A percentile compares a stretch with the other conserved stretches of the same genome.
These are phyloP conservation scores for Drosophila busckii DNA, from an alignment of 1,140 invertebrate genomes.

Conservation along the genomic window DNA sequence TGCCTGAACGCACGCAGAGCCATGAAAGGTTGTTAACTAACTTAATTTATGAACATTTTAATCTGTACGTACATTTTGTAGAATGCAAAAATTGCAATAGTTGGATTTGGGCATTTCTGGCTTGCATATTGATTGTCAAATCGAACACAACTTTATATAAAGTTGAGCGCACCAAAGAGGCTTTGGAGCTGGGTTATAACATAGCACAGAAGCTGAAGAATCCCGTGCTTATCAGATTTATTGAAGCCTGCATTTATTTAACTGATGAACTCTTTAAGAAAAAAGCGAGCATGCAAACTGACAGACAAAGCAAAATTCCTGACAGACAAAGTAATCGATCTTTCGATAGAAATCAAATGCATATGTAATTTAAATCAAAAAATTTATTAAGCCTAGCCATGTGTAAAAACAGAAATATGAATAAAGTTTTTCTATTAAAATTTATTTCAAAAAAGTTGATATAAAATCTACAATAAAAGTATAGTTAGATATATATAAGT, in stretches of 20 bases:
- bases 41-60: not conserved
- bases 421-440: too few species aligned
- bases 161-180: slow-evolving; percentile 60
- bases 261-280: too few species aligned
- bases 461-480: too few species aligned
- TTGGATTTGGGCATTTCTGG: slow-evolving; percentile 54
- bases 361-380: too few species aligned
- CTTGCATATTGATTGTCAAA: slow-evolving; percentile 51
- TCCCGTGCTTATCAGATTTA: slow-evolving; percentile 9
- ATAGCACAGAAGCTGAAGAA: slow-evolving; percentile 30
- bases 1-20: slow-evolving; percentile 45
- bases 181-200: slow-evolving; percentile 37
- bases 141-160: slow-evolving; percentile 58
- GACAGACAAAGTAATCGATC: too few species aligned
- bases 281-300: too few species aligned
- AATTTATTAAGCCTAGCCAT: too few species aligned
- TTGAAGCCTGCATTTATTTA: slow-evolving; percentile 49
- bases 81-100: slow-evolving; percentile 50
- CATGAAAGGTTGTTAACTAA: slow-evolving; percentile 35
- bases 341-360: too few species aligned
- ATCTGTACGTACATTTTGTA: not conserved
- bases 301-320: too few species aligned
- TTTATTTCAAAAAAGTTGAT: too few species aligned
- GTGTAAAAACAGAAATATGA: too few species aligned
- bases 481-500: too few species aligned